phyloP scores from a whole-genome alignment of 2,797 vertebrate species.

The Lithobates sylvaticus region DNA sequence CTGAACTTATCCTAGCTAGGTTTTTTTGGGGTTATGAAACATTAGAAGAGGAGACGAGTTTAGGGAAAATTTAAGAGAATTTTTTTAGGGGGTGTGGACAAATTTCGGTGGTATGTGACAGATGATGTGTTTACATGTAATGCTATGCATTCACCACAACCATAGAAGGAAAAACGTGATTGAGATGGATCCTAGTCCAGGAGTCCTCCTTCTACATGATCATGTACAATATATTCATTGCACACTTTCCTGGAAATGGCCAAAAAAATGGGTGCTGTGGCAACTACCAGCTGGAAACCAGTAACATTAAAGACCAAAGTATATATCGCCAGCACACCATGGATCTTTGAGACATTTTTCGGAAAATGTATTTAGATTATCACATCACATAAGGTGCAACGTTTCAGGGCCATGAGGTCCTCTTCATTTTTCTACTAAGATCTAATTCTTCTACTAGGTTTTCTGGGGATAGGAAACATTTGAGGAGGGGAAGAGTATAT shows the following conservation, averaged over 20 bases:
- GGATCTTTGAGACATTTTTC: no score
- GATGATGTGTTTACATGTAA: neutral
- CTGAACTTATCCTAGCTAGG: neutral
- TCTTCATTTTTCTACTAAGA: no score
- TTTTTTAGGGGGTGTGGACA: neutral
- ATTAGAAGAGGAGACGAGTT: neutral
- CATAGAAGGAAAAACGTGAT: neutral
- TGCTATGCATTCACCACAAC: neutral
- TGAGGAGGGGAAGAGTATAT: neutral
- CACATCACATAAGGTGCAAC: no score
- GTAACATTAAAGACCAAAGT: no score
- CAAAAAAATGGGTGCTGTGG: no score
- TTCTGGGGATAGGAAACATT: neutral
- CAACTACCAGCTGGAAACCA: no score
- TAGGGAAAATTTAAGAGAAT: neutral
- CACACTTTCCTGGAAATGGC: no score
- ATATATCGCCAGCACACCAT: no score
- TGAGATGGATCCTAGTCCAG: neutral
- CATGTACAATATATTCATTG: no score
- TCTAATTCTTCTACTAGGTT: neutral
- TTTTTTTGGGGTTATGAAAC: constrained; percentile 8
- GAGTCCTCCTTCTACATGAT: neutral
- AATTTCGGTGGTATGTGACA: neutral
- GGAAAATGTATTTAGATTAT: no score
- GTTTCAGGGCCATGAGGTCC: no score